Evolutionary conservation across 1,140 invertebrate genomes (phyloP), one percentile per base, ranked within the genome.

Genomic region (Luehdorfia chinensis): DNA sequence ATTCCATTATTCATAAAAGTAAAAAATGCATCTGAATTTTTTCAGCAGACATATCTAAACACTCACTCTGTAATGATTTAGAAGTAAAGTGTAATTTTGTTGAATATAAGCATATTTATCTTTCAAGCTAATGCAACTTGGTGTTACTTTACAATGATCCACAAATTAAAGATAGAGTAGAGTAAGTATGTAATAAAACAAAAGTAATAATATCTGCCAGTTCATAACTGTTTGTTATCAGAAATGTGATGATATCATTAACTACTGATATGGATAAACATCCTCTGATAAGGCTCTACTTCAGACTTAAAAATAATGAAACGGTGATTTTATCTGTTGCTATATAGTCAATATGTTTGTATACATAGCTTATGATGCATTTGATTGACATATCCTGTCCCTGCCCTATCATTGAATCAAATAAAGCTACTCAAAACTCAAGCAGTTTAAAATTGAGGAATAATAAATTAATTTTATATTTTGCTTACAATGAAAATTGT

Each of bases 181-280:
- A n/a, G n/a, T n/a, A n/a, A n/a, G n/a, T n/a, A n/a, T n/a, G n/a
- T n/a, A n/a, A n/a, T n/a, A n/a, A n/a, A n/a, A n/a, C n/a, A n/a
- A n/a, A n/a, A n/a, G n/a, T n/a, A n/a, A n/a, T n/a, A n/a, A n/a
- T n/a, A n/a, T n/a, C n/a, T n/a, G n/a, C n/a, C n/a, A n/a, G n/a
- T n/a, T n/a, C n/a, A n/a, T n/a, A 34, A 34, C 15, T 9, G 48
- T 50, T 46, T 51, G 41, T 58, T 62, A 68, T 68, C 58, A 55
- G 31, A 50, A 34, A 33, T 45, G 39, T 55, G 50, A n/a, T 56
- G 47, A 59, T 51, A 61, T 55, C 55, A 60, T 57, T 61, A n/a
- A n/a, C n/a, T 23, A 34, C 41, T 60, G 58, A 62, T 65, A 66
- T 48, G 46, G 48, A 52, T 56, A 65, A 59, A 59, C 64, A 59